Conservation (phyloP, 2,797 vertebrate species). For the Carduelis carduelis region DNA sequence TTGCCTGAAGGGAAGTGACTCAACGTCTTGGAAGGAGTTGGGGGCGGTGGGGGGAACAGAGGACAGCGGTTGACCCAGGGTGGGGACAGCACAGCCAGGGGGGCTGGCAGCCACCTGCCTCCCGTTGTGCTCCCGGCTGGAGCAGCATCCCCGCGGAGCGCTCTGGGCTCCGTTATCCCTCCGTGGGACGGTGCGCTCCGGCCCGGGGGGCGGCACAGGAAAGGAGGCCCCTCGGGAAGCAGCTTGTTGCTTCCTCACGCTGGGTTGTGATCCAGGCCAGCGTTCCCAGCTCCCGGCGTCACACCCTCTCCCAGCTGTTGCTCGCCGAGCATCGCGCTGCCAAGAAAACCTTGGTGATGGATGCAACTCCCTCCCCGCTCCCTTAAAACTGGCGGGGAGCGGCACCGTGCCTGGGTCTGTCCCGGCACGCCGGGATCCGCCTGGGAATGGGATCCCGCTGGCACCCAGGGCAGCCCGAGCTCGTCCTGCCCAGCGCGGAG, state of each 20-base stretch:
- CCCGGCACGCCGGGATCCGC: not conserved
- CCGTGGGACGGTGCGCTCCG: not conserved
- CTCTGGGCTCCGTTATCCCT: not conserved
- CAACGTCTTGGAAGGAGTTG: conserved; percentile 51
- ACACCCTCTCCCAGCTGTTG: conserved; percentile 66
- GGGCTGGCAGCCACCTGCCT: not conserved
- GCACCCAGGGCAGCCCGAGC: not conserved
- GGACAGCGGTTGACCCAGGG: not conserved
- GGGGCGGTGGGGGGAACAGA: not conserved
- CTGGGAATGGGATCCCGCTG: not conserved
- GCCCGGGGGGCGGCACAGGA: not conserved
- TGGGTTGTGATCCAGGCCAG: not conserved
- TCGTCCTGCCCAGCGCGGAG: not conserved
- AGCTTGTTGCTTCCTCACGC: not conserved
- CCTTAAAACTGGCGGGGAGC: not conserved
- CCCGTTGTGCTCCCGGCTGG: not conserved
- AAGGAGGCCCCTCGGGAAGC: conserved; percentile 37
- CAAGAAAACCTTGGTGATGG: conserved; percentile 10
- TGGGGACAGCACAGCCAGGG: not conserved
- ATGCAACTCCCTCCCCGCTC: not conserved
- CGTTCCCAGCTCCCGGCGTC: conserved; percentile 47
- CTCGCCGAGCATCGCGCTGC: not conserved
- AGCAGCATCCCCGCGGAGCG: not conserved
- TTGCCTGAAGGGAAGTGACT: conserved; percentile 45
- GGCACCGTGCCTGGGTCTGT: not conserved